Base-by-base conservation (phyloP, 2,797 vertebrate genomes). In the Vultur gryphus region DNA sequence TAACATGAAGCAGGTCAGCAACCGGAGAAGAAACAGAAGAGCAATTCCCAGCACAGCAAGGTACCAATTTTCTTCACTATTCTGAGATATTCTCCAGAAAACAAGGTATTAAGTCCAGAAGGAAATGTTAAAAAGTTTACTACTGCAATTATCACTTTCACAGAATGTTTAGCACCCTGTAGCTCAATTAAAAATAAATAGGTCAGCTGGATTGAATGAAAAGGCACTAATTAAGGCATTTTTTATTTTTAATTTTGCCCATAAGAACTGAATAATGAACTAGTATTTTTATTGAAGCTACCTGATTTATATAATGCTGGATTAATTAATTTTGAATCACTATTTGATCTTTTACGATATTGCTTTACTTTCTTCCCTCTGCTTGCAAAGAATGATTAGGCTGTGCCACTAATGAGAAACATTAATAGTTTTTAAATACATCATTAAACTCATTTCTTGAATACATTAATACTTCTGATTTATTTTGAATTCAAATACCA, bases 291-390 rank as follows among this genome's bases (percentile, higher is more conserved):
- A 92, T 93, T 90, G 93, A 90, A 84, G 78, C 76, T 93, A 91
- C 86, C 89, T 97, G 88, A 93, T 94, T 96, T 95, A 94, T 95
- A 93, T 87, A 81, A 93, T 33, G 91, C 92, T 84, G 83, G 85
- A 97, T 97, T 97, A 97, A 97, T 97, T 97, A 87, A 93, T 97
- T 97, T 94, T 92, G 90, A 97, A 97, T 96, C 90, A 89, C 75
- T 93, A 91, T 97, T 97, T 98, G 96, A 97, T 97, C 94, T 97
- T 96, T 96, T 70, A 95, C 3, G 37, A 94, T 97, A 96, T 88
- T 94, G 76, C 89, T 84, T 96, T 91, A 44, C 88, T 96, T 90
- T 95, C 91, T 85, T 93, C 66, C 88, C 57, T 83, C 86, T 76
- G 84, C 90, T 93, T 28, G 41, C 81, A 72, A 83, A 95, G 87